Evolutionary conservation across 2,888 invertebrate species (phyloP).

Genomic region (Quadriops clusia): DNA sequence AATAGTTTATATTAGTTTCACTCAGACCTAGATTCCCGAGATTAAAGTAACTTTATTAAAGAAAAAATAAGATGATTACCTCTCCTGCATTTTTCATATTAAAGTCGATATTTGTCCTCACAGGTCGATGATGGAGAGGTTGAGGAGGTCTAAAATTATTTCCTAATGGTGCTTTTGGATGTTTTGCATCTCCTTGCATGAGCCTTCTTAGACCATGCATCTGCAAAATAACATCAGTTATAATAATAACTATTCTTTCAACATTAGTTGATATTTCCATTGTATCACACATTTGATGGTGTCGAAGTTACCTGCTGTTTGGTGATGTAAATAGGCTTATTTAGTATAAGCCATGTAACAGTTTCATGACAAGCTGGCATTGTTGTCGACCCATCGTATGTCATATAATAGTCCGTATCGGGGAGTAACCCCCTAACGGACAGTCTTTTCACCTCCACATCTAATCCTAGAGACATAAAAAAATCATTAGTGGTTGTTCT

Average conservation of each 20-base stretch:
- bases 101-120: slow-evolving; percentile 95
- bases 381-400: slow-evolving; percentile 94
- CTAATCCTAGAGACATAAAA: slow-evolving; percentile 61
- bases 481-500: too few relatives aligned
- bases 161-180: slow-evolving; percentile 82
- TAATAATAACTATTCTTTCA: too few relatives aligned
- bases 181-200: slow-evolving; percentile 79
- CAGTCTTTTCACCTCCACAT: slow-evolving; percentile 72
- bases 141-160: slow-evolving; percentile 93
- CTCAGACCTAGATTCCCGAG: too few relatives aligned
- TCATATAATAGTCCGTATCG: slow-evolving; percentile 92
- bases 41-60: too few relatives aligned
- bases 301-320: slow-evolving; percentile 86
- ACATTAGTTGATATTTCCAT: slow-evolving; percentile 2
- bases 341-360: slow-evolving; percentile 95
- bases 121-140: slow-evolving; percentile 83
- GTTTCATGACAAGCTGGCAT: slow-evolving; percentile 97
- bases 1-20: too few relatives aligned
- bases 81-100: slow-evolving; percentile 59
- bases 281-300: too few relatives aligned
- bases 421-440: slow-evolving; percentile 83
- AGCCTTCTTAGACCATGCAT: slow-evolving; percentile 69
- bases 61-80: too few relatives aligned
- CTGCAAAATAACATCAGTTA: too few relatives aligned
- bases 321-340: slow-evolving; percentile 96